These are phyloP conservation scores for Centropyge bicolor DNA, from an alignment of 2,797 vertebrate species.

Conservation along the genomic window DNA sequence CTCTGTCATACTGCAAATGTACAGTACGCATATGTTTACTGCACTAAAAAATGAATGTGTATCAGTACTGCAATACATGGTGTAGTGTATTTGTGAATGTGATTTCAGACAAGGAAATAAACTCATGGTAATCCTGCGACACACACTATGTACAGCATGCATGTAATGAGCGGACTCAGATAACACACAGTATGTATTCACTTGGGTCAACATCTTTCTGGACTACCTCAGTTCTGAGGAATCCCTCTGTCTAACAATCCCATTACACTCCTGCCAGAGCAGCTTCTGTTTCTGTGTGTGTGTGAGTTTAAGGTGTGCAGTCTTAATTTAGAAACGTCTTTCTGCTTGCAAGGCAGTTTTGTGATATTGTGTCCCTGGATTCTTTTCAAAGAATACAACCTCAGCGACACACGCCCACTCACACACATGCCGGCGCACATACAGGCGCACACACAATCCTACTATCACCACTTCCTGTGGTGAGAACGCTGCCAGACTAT, in stretches of 20 bases:
- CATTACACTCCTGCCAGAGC: slow-evolving; percentile 28
- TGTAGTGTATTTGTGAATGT: background rate
- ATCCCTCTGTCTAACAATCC: slow-evolving; percentile 56
- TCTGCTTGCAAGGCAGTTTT: slow-evolving; percentile 64
- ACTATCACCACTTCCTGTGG: slow-evolving; percentile 83
- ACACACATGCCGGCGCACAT: slow-evolving; percentile 51
- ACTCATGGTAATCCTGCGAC: slow-evolving; percentile 19
- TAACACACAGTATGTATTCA: slow-evolving; percentile 56
- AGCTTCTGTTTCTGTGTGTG: slow-evolving; percentile 54
- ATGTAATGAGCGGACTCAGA: slow-evolving; percentile 24
- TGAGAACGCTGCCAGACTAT: slow-evolving; percentile 73
- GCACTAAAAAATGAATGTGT: background rate
- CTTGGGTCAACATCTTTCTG: slow-evolving; percentile 44
- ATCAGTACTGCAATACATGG: background rate
- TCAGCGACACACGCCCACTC: slow-evolving; percentile 53
- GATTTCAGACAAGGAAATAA: slow-evolving; percentile 30
- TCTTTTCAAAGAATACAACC: slow-evolving; percentile 70
- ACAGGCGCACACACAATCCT: slow-evolving; percentile 63
- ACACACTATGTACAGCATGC: slow-evolving; percentile 33
- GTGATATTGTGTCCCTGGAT: slow-evolving; percentile 69
- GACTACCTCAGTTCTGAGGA: slow-evolving; percentile 62
- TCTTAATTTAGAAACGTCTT: slow-evolving; percentile 57
- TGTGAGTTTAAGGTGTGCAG: slow-evolving; percentile 44
- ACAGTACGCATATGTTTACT: background rate
- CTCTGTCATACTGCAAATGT: slow-evolving; percentile 14